Evolutionary conservation across 2,113 vertebrate genomes (phyloP), one percentile per base, ranked within the genome.

Genomic region (Varanus salvator): DNA sequence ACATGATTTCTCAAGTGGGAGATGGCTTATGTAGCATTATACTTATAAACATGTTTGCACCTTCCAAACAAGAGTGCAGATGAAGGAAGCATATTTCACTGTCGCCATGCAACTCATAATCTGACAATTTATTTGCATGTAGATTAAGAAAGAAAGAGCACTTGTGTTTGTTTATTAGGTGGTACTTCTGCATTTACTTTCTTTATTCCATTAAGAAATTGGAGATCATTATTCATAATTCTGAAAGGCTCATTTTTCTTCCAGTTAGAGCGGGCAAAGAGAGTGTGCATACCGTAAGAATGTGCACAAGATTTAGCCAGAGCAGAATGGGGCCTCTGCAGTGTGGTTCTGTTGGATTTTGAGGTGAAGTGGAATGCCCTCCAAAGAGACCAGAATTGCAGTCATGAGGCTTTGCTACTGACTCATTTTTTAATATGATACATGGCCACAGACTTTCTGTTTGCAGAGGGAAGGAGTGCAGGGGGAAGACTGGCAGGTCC

Each of bases 11-110:
- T 88, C 50, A 82, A 38, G 68, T 88, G 78, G 82, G 50, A 88
- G 82, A 88, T 88, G 72, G 78, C 66, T 88, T 88, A 27, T 80
- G 78, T 57, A 82, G 78, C 66, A 29, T 82, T 74, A 54, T 6
- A 57, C 66, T 88, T 57, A 72, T 74, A 34, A 54, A 82, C 72
- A 48, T 81, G 50, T 88, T 72, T 82, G 72, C 34, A 88, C 44
- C 14, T 14, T 52, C 87, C n/a, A 82, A 72, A 64, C 57, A 81
- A 80, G 38, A 81, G n/a, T 19, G 21, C 44, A 38, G n/a, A 72
- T 88, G 50, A 72, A 82, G 27, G 48, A 81, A 74, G n/a, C 12
- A 57, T 54, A 54, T 81, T 80, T 88, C 69, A 27, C 48, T 88
- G 19, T 80, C 54, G 48, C 31, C 34, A 27, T 52, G 3, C 34